These are phyloP conservation scores for Anguilla obscura DNA, from an alignment of 2,797 vertebrate species.

Conservation along the genomic window DNA sequence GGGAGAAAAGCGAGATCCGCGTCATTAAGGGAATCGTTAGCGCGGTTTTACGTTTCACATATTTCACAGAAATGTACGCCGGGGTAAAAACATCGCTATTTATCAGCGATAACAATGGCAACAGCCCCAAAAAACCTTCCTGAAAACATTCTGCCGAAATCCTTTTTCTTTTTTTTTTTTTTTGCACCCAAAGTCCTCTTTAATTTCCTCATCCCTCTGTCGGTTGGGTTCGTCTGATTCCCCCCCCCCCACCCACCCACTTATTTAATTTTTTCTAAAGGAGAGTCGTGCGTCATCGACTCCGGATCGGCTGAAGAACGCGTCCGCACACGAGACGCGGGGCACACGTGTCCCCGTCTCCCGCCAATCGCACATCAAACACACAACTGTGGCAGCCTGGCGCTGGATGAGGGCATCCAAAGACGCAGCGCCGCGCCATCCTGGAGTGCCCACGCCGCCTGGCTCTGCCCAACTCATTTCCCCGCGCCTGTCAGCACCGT, in stretches of 20 bases:
- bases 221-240: neutral
- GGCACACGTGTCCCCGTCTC: slow-evolving; percentile 64
- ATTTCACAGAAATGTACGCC: slow-evolving; percentile 71
- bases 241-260: slow-evolving; percentile 66
- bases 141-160: slow-evolving; percentile 72
- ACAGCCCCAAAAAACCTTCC: slow-evolving; percentile 61
- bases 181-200: slow-evolving; percentile 62
- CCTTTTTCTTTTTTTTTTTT: slow-evolving; percentile 66
- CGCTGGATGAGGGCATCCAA: slow-evolving; percentile 56
- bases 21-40: slow-evolving; percentile 74
- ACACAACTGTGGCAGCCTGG: slow-evolving; percentile 59
- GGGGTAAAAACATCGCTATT: slow-evolving; percentile 74
- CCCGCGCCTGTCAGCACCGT: neutral
- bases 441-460: slow-evolving; percentile 43
- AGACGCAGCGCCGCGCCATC: slow-evolving; percentile 52
- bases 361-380: slow-evolving; percentile 74
- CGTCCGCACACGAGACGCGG: slow-evolving; percentile 67
- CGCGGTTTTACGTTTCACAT: slow-evolving; percentile 75
- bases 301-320: slow-evolving; percentile 66
- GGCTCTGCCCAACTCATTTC: slow-evolving; percentile 9
- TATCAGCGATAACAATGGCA: slow-evolving; percentile 77
- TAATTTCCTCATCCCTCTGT: slow-evolving; percentile 59
- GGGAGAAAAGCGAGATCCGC: slow-evolving; percentile 65
- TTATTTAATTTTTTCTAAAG: slow-evolving; percentile 65
- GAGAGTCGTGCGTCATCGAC: slow-evolving; percentile 63